Conservation (phyloP, 2,113 vertebrate species). For the Sorex fumeus region DNA sequence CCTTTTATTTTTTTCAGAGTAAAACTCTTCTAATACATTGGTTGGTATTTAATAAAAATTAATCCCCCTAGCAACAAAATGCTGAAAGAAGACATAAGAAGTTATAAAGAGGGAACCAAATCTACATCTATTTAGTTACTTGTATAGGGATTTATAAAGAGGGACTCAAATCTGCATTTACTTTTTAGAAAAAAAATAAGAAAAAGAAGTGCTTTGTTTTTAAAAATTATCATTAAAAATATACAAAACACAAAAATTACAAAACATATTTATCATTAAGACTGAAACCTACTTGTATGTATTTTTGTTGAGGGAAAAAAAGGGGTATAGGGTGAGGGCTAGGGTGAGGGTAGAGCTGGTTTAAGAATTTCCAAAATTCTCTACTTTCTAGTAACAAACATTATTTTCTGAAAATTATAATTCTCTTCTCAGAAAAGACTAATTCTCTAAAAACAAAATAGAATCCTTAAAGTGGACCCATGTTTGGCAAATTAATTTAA, state of each 20-base stretch:
- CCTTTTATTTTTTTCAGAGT: not conserved
- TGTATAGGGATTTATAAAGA: too few species aligned
- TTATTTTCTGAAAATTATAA: slow-evolving; percentile 69
- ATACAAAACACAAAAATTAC: slow-evolving; percentile 20
- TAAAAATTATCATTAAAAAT: slow-evolving; percentile 26
- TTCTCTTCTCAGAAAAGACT: slow-evolving; percentile 62
- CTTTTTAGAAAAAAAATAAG: slow-evolving; percentile 32
- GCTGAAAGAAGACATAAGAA: slow-evolving; percentile 1
- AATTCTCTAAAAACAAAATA: slow-evolving; percentile 53
- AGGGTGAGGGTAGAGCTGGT: not conserved
- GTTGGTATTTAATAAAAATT: not conserved
- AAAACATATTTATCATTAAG: slow-evolving; percentile 29
- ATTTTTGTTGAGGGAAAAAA: not conserved
- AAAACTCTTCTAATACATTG: slow-evolving; percentile 30
- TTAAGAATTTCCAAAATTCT: slow-evolving; percentile 35
- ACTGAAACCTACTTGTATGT: slow-evolving; percentile 50
- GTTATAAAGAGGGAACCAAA: not conserved
- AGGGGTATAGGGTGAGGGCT: not conserved
- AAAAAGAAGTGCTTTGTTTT: slow-evolving; percentile 41
- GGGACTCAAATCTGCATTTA: too few species aligned
- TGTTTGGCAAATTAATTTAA: slow-evolving; percentile 70
- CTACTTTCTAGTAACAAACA: not conserved
- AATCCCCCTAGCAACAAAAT: slow-evolving; percentile 19
- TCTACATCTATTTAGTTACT: slow-evolving; percentile 50
- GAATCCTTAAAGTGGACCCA: slow-evolving; percentile 23